Percentiles rank a stretch among this genome's conserved stretches.
Conservation (phyloP, 2,113 vertebrate species). For the Empidonax alnorum region DNA sequence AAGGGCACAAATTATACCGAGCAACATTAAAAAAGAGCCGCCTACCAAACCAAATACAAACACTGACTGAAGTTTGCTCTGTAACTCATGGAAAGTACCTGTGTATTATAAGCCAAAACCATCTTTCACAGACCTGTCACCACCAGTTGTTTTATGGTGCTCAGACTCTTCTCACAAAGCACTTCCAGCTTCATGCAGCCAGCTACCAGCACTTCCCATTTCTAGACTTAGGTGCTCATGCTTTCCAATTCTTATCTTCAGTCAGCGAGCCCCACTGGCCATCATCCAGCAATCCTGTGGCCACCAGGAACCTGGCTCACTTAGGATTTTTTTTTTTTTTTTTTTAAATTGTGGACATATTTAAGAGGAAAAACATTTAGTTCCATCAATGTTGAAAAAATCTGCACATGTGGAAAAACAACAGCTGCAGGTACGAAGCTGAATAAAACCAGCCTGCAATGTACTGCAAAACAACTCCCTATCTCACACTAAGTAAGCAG, state of each 20-base stretch:
- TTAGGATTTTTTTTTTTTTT: fast-evolving
- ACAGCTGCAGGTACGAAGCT: neutral
- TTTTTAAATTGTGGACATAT: neutral
- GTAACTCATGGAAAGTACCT: fast-evolving
- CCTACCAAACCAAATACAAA: neutral
- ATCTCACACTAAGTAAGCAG: neutral
- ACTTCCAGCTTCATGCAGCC: neutral
- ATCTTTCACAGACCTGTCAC: neutral
- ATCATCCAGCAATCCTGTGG: neutral
- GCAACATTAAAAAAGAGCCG: neutral
- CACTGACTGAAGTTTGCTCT: neutral
- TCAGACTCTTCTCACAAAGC: neutral
- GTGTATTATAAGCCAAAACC: neutral
- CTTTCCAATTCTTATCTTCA: neutral
- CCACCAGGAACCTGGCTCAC: neutral
- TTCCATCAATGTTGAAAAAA: neutral
- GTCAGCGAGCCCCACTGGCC: neutral
- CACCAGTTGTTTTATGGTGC: neutral
- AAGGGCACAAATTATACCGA: neutral
- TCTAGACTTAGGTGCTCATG: neutral
- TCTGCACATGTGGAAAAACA: neutral
- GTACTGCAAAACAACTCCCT: neutral
- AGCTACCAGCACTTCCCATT: neutral
- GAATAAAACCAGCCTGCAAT: neutral
- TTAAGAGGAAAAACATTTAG: neutral